phyloP scores from a whole-genome alignment of 2,888 invertebrate species.

The Tillus elongatus region DNA sequence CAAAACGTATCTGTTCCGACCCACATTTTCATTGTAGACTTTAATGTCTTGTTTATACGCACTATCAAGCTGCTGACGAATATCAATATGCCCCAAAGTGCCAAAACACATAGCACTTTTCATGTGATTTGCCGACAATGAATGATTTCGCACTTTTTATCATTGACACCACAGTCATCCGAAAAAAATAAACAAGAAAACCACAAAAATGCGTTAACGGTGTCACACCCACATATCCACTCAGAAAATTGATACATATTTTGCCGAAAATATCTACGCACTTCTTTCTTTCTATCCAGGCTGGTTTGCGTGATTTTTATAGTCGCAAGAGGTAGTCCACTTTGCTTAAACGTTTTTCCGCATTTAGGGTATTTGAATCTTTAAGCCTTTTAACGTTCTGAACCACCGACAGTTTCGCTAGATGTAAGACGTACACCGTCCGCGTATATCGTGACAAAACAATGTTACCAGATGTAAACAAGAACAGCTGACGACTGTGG shows the following conservation, averaged over 20 bases:
- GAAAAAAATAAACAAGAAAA: constrained; percentile 21
- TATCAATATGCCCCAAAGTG: constrained; percentile 14
- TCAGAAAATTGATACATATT: background rate
- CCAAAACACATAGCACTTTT: constrained; percentile 7
- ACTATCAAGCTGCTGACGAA: constrained; percentile 11
- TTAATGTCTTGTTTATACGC: constrained; percentile 8
- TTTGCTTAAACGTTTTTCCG: background rate
- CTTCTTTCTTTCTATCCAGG: too few species aligned
- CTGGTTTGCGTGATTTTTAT: too few species aligned
- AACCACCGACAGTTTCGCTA: background rate
- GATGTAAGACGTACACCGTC: too few species aligned
- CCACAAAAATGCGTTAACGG: constrained; percentile 16
- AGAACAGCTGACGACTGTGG: too few species aligned
- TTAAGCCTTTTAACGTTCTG: background rate
- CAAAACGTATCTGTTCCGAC: constrained; percentile 20
- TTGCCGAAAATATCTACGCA: too few species aligned
- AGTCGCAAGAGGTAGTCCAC: background rate
- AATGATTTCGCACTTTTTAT: constrained; percentile 18
- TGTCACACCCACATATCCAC: background rate
- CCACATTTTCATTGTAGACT: constrained; percentile 18
- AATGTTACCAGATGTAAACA: too few species aligned
- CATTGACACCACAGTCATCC: constrained; percentile 16
- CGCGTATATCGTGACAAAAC: too few species aligned
- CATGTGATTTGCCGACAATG: constrained; percentile 10
- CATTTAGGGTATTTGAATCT: background rate